Percentiles rank a stretch among this genome's conserved stretches.
phyloP scores from a whole-genome alignment of 2,113 vertebrate genomes.

The Muntiacus reevesi region DNA sequence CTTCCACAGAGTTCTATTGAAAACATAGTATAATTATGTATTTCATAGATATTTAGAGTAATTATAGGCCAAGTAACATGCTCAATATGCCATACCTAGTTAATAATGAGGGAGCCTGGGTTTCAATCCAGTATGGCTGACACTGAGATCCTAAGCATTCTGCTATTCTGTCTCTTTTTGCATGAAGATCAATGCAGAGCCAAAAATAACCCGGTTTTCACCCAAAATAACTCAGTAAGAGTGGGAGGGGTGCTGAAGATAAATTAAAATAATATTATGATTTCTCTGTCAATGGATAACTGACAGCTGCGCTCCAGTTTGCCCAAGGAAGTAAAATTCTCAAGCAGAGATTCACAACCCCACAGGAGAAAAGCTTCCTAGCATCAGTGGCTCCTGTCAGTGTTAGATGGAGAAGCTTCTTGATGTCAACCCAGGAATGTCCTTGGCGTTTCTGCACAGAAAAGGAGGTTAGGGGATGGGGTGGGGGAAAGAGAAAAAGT shows the following conservation, averaged over 20 bases:
- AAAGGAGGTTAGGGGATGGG: background rate
- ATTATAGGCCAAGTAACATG: background rate
- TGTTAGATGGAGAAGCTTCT: background rate
- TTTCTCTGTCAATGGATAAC: slow-evolving; percentile 52
- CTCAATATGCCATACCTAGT: background rate
- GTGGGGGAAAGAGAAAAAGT: background rate
- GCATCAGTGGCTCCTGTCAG: background rate
- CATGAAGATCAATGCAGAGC: slow-evolving; percentile 20
- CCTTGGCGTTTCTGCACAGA: background rate
- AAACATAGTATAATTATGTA: background rate
- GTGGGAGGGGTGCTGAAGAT: slow-evolving; percentile 18
- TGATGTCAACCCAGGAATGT: background rate
- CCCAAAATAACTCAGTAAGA: slow-evolving; percentile 39
- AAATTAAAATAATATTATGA: slow-evolving; percentile 64
- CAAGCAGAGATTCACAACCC: background rate
- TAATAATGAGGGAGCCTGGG: background rate
- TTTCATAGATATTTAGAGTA: background rate
- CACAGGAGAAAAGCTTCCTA: background rate
- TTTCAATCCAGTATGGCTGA: background rate
- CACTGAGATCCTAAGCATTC: background rate
- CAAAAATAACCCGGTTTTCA: slow-evolving; percentile 34
- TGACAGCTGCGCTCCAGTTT: slow-evolving; percentile 57
- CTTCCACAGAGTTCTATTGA: background rate
- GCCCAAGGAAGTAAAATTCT: slow-evolving; percentile 60
- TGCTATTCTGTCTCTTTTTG: background rate